These are phyloP conservation scores for Ambastaia sidthimunki DNA, from an alignment of 2,797 vertebrate genomes.

Conservation along the genomic window DNA sequence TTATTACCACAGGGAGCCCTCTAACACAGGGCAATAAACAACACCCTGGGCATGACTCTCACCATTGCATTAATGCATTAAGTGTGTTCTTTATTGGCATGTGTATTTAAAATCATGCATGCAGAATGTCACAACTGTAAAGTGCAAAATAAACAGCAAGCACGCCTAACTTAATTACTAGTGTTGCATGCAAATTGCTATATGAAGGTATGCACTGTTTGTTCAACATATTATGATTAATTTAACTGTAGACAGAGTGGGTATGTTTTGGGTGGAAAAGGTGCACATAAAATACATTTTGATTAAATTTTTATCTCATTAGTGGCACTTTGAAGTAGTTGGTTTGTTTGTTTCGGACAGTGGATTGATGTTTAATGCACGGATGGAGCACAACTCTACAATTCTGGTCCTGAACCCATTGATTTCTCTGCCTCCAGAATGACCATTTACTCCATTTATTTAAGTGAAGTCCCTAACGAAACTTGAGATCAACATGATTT, in stretches of 20 bases:
- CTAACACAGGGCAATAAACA: conserved; percentile 46
- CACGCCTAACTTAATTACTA: conserved; percentile 21
- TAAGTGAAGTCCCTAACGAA: conserved; percentile 47
- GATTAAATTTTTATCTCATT: conserved; percentile 37
- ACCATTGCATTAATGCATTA: conserved; percentile 12
- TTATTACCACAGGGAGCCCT: conserved; percentile 43
- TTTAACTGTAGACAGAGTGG: conserved; percentile 8
- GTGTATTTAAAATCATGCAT: conserved; percentile 25
- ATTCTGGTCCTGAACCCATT: conserved; percentile 45
- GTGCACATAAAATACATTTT: not conserved
- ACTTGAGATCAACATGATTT: conserved; percentile 48
- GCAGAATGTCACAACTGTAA: too few species aligned
- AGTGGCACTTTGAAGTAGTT: conserved; percentile 22
- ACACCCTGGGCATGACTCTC: conserved; percentile 17
- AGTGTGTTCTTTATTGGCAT: conserved; percentile 42
- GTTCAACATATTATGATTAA: not conserved
- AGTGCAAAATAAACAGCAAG: not conserved
- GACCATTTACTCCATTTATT: conserved; percentile 54
- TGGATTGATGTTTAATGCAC: conserved; percentile 47
- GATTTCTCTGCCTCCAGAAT: conserved; percentile 44
- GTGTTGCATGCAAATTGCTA: not conserved
- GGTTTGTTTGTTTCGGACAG: conserved; percentile 38
- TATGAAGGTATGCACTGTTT: not conserved
- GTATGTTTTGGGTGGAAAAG: conserved; percentile 8
- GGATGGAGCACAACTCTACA: conserved; percentile 39